Evolutionary conservation across 2,113 vertebrate species (phyloP).

Genomic region (Melanerpes formicivorus): DNA sequence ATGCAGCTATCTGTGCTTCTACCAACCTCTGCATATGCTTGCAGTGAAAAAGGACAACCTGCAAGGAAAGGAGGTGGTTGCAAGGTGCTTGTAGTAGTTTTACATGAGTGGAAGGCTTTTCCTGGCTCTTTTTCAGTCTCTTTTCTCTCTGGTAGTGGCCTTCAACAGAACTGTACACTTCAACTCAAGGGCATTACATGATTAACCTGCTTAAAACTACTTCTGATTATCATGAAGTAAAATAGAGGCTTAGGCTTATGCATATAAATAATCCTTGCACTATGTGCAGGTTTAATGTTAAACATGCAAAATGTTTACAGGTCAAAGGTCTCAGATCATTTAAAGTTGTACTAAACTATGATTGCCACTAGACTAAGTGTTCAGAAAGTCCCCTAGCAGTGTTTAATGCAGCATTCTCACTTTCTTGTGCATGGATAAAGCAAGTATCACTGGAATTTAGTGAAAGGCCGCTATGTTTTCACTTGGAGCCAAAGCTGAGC

Average conservation of each 20-base stretch:
- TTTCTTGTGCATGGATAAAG: neutral
- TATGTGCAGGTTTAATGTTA: neutral
- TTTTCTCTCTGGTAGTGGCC: neutral
- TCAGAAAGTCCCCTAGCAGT: neutral
- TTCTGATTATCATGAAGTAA: neutral
- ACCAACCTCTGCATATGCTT: neutral
- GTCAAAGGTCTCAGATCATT: neutral
- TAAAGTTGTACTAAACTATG: fast-evolving
- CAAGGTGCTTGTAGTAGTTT: neutral
- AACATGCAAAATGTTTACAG: neutral
- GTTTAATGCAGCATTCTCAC: neutral
- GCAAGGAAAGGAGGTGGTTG: neutral
- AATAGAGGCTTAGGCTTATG: neutral
- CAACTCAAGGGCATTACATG: neutral
- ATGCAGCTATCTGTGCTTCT: neutral
- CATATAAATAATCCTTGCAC: neutral
- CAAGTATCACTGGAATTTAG: neutral
- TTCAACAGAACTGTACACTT: neutral
- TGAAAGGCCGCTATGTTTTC: neutral
- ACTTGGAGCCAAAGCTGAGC: neutral
- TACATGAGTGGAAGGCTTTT: neutral
- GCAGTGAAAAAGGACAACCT: neutral
- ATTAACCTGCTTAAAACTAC: neutral
- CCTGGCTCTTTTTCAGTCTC: neutral
- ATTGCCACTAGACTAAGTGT: neutral